Evolutionary conservation across 2,113 vertebrate species (phyloP), one percentile per base, ranked within the genome.

Genomic region (Hystrix cristata): DNA sequence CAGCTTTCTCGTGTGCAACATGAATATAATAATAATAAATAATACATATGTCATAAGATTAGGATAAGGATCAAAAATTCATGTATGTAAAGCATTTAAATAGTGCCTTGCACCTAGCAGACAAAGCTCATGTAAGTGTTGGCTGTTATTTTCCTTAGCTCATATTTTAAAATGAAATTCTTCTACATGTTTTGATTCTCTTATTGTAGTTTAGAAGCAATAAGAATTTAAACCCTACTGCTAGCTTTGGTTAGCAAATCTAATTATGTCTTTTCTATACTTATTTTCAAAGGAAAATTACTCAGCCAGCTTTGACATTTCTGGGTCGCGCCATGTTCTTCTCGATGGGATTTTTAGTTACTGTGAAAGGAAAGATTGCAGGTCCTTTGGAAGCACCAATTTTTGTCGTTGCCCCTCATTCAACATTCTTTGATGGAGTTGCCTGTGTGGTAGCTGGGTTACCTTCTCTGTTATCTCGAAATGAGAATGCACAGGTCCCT

Each of bases 351-450:
- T 99, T 99, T 98, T 95, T 95, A 9, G 98, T 99, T 59, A 98
- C 98, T 46, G 98, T 99, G 60, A 99, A 99, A 94, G 99, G 99
- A 7, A 99, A 98, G 96, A 96, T 98, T 19, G 99, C 98, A 0
- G 98, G 95, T 79, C 98, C 98, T 0, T 29, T 3, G 7, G 99
- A 99, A 90, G 99, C 99, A 0, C 99, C 99, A 0, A 99, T 99
- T 96, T 98, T 99, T 87, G 99, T 98, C 0, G 99, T 98, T 81
- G 99, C 99, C 11, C 99, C 99, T 57, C 99, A 99, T 97, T 99
- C 99, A 38, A 99, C 99, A 2, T 99, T 99, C 98, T 99, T 99
- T n/a, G 99, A 99, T 89, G 99, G 99, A 46, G 99, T 99, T 3
- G 98, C 99, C 88, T 99, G 99, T 97, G 96, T 99, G 1, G 89